Evolutionary conservation across 1,140 invertebrate species (phyloP), one percentile per base, ranked within the genome.

Genomic region (Drosophila burlai): DNA sequence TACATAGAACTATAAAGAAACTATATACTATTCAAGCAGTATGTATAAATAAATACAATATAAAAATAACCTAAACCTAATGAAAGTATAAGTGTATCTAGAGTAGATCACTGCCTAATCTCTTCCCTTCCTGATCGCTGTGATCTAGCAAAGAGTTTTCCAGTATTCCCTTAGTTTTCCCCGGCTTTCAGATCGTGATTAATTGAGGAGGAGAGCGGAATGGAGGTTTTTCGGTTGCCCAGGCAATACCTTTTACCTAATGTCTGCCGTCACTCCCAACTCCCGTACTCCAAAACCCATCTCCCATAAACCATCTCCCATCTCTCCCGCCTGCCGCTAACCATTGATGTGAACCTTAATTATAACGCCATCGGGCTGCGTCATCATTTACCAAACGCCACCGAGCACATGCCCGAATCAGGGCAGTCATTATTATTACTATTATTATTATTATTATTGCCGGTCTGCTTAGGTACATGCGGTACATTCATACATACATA

Each of bases 341-440:
- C 54, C 73, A 81, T 81, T 67, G 68, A 82, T 79, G 83, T 68
- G 58, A 76, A 86, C 83, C 83, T 83, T 89, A 87, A 87, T 87
- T 87, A 87, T 87, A 87, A 87, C 80, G 83, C 83, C 80, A 87
- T 87, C 72, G 83, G 80, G 65, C 71, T 87, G 83, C 84, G 71
- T 87, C 83, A 87, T 83, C 83, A 85, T 85, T 85, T 82, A 86
- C 49, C 57, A 46, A 84, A 75, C 82, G 82, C 64, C 78, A 59
- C 57, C 58, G 45, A 60, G 62, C 50, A 78, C 50, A 77, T 40
- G 62, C 43, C 31, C 73, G 46, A 79, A 79, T 79, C 76, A 79
- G 76, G 66, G 65, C 76, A 79, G 47, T 76, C 74, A 74, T 74
- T 74, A 74, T 74, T 74, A 74, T 73, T 69, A 65, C 62, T 63